These are phyloP conservation scores for Gymnoscopelus braueri DNA, from an alignment of 2,797 vertebrate genomes.

Conservation along the genomic window DNA sequence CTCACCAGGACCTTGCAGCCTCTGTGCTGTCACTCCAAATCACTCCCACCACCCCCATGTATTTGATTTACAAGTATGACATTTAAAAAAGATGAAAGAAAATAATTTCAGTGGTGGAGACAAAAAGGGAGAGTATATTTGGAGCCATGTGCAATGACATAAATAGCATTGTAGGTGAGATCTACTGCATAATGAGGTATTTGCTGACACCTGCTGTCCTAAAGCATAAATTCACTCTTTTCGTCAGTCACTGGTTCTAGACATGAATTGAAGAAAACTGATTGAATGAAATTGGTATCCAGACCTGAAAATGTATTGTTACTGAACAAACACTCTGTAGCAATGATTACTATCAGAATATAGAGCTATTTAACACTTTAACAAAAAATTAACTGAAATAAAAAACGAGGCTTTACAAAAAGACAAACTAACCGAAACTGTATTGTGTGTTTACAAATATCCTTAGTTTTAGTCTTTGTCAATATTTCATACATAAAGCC, in stretches of 20 bases:
- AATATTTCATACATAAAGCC: too few species aligned
- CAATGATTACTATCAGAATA: too few species aligned
- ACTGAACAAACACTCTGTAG: too few species aligned
- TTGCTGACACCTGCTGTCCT: conserved; percentile 74
- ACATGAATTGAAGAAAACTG: not conserved
- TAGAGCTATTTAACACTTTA: too few species aligned
- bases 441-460: too few species aligned
- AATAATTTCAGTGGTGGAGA: not conserved
- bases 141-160: conserved; percentile 17
- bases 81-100: not conserved
- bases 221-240: conserved; percentile 32
- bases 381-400: too few species aligned
- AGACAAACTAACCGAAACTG: too few species aligned
- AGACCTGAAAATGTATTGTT: too few species aligned
- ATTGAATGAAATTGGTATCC: too few species aligned
- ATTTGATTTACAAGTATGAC: not conserved
- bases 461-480: too few species aligned
- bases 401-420: too few species aligned
- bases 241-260: not conserved
- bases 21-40: not conserved
- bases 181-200: conserved; percentile 35
- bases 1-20: not conserved
- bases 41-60: not conserved
- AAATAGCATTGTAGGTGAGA: not conserved
- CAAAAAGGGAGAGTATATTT: conserved; percentile 14